phyloP scores from a whole-genome alignment of 2,888 invertebrate genomes.

The Drosophila nr. medialis region DNA sequence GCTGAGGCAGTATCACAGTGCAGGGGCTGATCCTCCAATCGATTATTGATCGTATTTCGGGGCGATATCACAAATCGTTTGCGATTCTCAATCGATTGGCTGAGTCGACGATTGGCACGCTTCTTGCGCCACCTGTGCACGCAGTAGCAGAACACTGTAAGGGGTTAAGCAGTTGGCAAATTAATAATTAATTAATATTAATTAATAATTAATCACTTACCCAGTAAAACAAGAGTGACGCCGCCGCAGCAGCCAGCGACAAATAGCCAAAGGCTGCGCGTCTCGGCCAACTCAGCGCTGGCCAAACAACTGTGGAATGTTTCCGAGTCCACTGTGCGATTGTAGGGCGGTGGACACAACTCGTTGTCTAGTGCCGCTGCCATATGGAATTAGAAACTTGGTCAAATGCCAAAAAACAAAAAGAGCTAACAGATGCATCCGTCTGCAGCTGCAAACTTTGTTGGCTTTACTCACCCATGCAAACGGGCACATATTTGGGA shows the following conservation, averaged over 20 bases:
- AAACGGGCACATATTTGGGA: constrained; percentile 80
- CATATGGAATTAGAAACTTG: constrained; percentile 52
- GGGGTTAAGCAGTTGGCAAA: background rate
- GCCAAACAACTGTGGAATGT: constrained; percentile 74
- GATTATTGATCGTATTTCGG: constrained; percentile 72
- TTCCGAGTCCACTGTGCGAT: constrained; percentile 78
- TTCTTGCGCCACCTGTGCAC: constrained; percentile 72
- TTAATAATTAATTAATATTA: background rate
- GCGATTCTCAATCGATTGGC: constrained; percentile 66
- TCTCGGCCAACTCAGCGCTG: constrained; percentile 68
- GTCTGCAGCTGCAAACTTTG: constrained; percentile 31
- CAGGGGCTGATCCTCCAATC: constrained; percentile 70
- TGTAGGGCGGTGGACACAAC: constrained; percentile 81
- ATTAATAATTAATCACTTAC: constrained; percentile 59
- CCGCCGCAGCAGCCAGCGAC: constrained; percentile 74
- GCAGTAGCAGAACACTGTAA: constrained; percentile 75
- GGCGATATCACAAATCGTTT: constrained; percentile 80
- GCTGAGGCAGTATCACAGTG: constrained; percentile 80
- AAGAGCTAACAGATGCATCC: constrained; percentile 42
- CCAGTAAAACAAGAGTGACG: constrained; percentile 64
- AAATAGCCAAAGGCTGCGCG: constrained; percentile 78
- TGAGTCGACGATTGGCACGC: constrained; percentile 53
- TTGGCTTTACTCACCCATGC: constrained; percentile 76
- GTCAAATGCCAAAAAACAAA: constrained; percentile 60
- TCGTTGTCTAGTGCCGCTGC: constrained; percentile 70